Percentiles rank a stretch among this genome's conserved stretches.
Evolutionary conservation across 1,140 invertebrate genomes (phyloP).

Genomic region (Pogonus chalceus): DNA sequence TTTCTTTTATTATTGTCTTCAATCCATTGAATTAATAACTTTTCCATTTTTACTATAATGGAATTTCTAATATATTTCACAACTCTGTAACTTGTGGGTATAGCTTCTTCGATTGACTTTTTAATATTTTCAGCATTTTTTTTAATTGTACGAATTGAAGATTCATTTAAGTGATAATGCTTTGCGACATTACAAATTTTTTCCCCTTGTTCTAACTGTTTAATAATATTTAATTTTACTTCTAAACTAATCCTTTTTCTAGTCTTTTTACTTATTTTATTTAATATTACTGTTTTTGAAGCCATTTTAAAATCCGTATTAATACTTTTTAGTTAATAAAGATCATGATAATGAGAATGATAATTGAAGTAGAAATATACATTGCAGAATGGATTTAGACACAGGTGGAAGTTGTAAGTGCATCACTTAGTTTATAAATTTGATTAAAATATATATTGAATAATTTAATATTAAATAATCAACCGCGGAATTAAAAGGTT

Average conservation of each 20-base stretch:
- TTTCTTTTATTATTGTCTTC: not conserved
- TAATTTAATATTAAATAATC: too few species aligned
- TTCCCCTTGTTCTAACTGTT: not conserved
- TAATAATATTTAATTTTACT: not conserved
- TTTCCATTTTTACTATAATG: not conserved
- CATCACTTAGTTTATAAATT: too few species aligned
- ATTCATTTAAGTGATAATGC: not conserved
- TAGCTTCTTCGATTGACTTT: not conserved
- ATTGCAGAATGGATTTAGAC: too few species aligned
- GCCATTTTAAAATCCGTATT: too few species aligned
- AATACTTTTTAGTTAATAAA: too few species aligned
- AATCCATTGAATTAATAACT: not conserved
- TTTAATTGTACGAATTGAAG: not conserved
- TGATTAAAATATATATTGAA: too few species aligned
- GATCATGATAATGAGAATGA: too few species aligned
- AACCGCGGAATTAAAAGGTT: too few species aligned
- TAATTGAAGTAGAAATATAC: too few species aligned
- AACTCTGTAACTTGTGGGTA: not conserved
- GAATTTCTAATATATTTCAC: not conserved
- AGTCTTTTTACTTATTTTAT: not conserved
- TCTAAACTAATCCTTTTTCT: not conserved
- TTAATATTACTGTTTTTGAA: not conserved
- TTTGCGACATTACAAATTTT: not conserved
- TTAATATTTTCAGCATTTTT: not conserved
- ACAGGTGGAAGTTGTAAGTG: too few species aligned